Conservation (phyloP, 92 coral and sea anemone species). For the Nematostella vectensis region DNA sequence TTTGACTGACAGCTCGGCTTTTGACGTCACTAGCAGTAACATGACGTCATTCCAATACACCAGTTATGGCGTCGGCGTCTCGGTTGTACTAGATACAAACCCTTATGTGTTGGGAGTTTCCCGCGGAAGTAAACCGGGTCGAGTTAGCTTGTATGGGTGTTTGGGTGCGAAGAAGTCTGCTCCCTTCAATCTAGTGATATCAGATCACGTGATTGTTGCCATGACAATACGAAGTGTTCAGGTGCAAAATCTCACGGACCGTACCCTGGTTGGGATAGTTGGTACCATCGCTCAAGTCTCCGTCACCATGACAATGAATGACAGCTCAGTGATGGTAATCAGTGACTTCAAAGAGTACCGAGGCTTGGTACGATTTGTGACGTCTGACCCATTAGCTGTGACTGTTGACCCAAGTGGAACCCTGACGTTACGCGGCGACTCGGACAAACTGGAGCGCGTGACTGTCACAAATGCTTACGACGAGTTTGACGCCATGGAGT, state of each 20-base stretch:
- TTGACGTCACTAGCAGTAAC: conserved; percentile 34
- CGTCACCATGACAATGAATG: conserved; percentile 45
- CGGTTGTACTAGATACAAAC: conserved; percentile 21
- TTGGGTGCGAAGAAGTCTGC: conserved; percentile 30
- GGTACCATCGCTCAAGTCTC: conserved; percentile 22
- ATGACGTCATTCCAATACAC: conserved; percentile 35
- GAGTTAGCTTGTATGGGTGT: conserved; percentile 26
- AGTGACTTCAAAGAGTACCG: conserved; percentile 26
- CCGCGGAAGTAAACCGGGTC: conserved; percentile 27
- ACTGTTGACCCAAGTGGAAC: conserved; percentile 16
- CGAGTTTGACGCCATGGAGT: conserved; percentile 6
- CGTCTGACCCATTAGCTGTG: conserved; percentile 23
- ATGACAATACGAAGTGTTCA: conserved; percentile 18
- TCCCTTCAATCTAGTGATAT: conserved; percentile 15
- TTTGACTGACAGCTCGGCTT: conserved; percentile 39
- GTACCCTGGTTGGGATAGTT: conserved; percentile 44
- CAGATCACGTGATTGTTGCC: conserved; percentile 25
- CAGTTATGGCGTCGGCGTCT: conserved; percentile 35
- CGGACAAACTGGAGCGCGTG: conserved; percentile 25
- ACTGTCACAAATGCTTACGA: conserved; percentile 20
- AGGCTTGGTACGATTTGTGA: conserved; percentile 29
- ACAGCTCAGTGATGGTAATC: conserved; percentile 31
- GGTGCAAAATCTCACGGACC: conserved; percentile 28
- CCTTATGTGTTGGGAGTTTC: conserved; percentile 24
- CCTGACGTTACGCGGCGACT: conserved; percentile 36